Evolutionary conservation across 2,888 invertebrate genomes (phyloP), one percentile per base, ranked within the genome.

Genomic region (Catocala fraxini): DNA sequence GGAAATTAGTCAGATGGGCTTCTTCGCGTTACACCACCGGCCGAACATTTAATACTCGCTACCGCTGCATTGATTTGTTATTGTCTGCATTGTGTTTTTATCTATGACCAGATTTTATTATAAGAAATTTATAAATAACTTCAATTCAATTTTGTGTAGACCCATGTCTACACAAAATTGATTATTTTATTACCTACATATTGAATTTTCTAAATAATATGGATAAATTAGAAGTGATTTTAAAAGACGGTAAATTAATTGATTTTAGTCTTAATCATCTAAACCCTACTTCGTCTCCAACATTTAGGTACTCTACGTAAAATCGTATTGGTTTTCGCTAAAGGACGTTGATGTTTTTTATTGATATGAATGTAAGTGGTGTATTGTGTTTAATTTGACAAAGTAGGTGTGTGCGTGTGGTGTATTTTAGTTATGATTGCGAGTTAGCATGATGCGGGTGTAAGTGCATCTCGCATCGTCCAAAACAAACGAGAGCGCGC

Each of bases 1-100:
- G 91, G 88, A 89, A 90, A 91, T 89, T 82, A 90, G 84, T 83
- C 79, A 82, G 75, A 67, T 70, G 73, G 80, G 75, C 79, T 81
- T 81, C 81, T 79, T 85, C 83, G 82, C 74, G 71, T 70, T 70
- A 65, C 73, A 59, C 54, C 53, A 58, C 45, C 35, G 49, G 4
- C 25, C 47, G 10, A 56, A 10, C 42, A n/a, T 12, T 45, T 25
- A 15, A 15, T 56, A 55, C 25, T 25, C 12, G 46, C 59, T 43
- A 33, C 15, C 55, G 42, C 39, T n/a, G 55, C 53, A 49, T 46
- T 46, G 12, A 51, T 45, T 60, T 55, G 55, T 60, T 51, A 54
- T 49, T 60, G 49, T 60, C 46, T 11, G 45, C 45, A 46, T 60
- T 46, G 60, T 60, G 51, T 60, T 34, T 47, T 60, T 55, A 51